phyloP scores from a whole-genome alignment of 2,888 invertebrate genomes.

The Drosophila flavopinicola region DNA sequence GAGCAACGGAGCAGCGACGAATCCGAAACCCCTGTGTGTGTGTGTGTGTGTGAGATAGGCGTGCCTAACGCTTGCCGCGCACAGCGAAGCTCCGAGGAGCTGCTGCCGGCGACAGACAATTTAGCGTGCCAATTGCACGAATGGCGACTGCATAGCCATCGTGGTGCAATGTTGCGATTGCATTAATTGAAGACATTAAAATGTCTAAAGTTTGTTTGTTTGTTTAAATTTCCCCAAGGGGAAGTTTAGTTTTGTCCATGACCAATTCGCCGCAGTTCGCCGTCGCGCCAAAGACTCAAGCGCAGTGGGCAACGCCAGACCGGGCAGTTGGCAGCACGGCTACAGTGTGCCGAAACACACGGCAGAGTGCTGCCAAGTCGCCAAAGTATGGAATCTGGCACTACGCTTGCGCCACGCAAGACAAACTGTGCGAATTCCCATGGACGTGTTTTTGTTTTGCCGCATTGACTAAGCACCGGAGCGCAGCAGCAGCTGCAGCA shows the following conservation, averaged over 20 bases:
- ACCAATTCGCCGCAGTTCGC: slow-evolving; percentile 34
- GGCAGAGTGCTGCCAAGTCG: slow-evolving; percentile 13
- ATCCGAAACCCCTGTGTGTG: slow-evolving; percentile 27
- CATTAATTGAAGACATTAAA: neutral
- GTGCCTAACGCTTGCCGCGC: slow-evolving; percentile 54
- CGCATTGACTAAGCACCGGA: slow-evolving; percentile 60
- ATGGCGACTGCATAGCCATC: slow-evolving; percentile 80
- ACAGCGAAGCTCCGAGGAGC: slow-evolving; percentile 10
- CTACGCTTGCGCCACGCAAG: slow-evolving; percentile 36
- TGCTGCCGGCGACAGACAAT: slow-evolving; percentile 10
- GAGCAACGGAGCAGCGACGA: slow-evolving; percentile 60
- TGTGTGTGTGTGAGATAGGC: slow-evolving; percentile 29
- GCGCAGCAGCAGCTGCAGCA: slow-evolving; percentile 11
- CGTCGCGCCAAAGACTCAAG: slow-evolving; percentile 38
- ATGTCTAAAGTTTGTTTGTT: slow-evolving; percentile 21
- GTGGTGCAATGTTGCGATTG: slow-evolving; percentile 65
- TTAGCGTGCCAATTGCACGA: slow-evolving; percentile 79
- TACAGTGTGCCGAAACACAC: slow-evolving; percentile 20
- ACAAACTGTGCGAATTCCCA: slow-evolving; percentile 35
- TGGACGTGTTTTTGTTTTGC: slow-evolving; percentile 58
- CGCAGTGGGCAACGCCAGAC: slow-evolving; percentile 6
- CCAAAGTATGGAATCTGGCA: slow-evolving; percentile 8
- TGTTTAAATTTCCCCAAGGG: slow-evolving; percentile 24
- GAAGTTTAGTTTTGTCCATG: slow-evolving; percentile 40
- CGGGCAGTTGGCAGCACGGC: slow-evolving; percentile 13